Conservation (phyloP, 2,113 vertebrate species). For the Tupaia chinensis region DNA sequence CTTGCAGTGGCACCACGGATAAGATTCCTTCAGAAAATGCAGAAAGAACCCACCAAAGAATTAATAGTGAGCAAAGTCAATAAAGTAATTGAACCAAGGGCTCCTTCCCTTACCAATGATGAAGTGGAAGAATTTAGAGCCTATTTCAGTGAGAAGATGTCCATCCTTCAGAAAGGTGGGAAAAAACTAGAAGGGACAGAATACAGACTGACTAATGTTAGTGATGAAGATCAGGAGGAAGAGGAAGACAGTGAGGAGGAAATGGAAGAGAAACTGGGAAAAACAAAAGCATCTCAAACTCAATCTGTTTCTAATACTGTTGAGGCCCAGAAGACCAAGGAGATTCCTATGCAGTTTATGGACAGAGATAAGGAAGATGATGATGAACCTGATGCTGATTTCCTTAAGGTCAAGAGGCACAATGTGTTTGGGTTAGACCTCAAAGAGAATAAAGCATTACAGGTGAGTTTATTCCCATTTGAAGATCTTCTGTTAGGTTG, state of each 20-base stretch:
- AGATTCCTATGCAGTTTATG: constrained; percentile 61
- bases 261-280: constrained; percentile 53
- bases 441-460: constrained; percentile 56
- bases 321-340: constrained; percentile 33
- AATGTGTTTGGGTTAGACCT: constrained; percentile 92
- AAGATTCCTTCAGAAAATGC: constrained; percentile 93
- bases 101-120: constrained; percentile 80
- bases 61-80: not conserved
- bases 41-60: constrained; percentile 78
- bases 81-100: constrained; percentile 2
- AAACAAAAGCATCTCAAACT: constrained; percentile 1
- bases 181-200: constrained; percentile 62
- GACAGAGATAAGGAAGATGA: constrained; percentile 83
- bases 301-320: not conserved
- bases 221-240: constrained; percentile 70
- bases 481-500: not conserved
- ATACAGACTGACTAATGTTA: constrained; percentile 44
- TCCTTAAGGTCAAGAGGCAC: constrained; percentile 93
- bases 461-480: constrained; percentile 83
- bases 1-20: constrained; percentile 96
- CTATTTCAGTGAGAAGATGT: constrained; percentile 82
- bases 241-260: constrained; percentile 68
- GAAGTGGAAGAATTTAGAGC: constrained; percentile 86
- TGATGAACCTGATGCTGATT: constrained; percentile 87
- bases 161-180: constrained; percentile 64